These are phyloP conservation scores for Dipodomys ordii DNA, from an alignment of 2,113 vertebrate species.

Conservation along the genomic window DNA sequence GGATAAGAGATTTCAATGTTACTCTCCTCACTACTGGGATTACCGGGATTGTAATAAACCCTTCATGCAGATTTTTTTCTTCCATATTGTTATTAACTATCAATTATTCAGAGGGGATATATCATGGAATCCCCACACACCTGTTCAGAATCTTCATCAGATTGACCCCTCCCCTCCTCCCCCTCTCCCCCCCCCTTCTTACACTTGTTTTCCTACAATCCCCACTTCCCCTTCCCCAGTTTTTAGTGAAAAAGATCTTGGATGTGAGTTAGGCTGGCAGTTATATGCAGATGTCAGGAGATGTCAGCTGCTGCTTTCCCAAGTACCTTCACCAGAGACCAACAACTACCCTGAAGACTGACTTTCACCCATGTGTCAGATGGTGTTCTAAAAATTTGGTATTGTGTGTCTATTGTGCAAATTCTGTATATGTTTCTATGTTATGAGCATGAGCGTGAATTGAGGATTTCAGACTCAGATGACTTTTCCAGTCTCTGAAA, in stretches of 20 bases:
- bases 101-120: no score
- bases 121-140: no score
- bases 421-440: neutral
- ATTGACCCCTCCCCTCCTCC: no score
- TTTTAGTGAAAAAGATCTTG: constrained; percentile 64
- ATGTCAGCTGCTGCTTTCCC: constrained; percentile 17
- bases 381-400: neutral
- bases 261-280: constrained; percentile 16
- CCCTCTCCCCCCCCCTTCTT: no score
- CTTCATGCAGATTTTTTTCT: constrained; percentile 1
- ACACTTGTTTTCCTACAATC: no score
- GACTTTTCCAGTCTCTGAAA: constrained; percentile 65
- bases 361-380: constrained; percentile 43
- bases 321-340: constrained; percentile 20
- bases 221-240: no score
- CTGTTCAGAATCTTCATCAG: no score
- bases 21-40: neutral
- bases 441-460: neutral
- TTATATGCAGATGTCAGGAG: constrained; percentile 48
- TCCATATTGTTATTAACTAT: no score
- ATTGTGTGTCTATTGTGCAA: neutral
- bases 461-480: constrained; percentile 62
- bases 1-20: neutral
- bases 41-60: constrained; percentile 15
- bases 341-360: constrained; percentile 56